These are phyloP conservation scores for Sarcoramphus papa DNA, from an alignment of 2,797 vertebrate genomes.

Conservation along the genomic window DNA sequence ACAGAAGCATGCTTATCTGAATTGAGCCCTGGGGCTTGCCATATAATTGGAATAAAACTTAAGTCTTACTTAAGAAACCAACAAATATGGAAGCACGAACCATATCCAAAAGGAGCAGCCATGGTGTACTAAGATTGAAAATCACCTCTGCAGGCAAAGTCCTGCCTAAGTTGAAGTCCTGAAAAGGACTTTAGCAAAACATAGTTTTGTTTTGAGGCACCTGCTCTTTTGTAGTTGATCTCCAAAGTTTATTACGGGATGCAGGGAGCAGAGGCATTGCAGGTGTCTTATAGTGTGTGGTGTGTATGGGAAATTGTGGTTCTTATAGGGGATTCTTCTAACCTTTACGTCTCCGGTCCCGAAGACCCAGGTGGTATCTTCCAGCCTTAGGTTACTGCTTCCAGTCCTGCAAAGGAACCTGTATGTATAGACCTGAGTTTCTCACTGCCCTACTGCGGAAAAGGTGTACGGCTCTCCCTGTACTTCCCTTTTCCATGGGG, in stretches of 20 bases:
- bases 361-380: not conserved
- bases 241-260: not conserved
- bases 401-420: not conserved
- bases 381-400: not conserved
- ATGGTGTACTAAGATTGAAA: not conserved
- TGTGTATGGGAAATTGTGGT: not conserved
- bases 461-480: not conserved
- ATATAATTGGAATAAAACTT: constrained; percentile 56
- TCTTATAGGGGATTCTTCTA: not conserved
- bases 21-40: constrained; percentile 64
- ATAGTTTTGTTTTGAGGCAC: not conserved
- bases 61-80: constrained; percentile 65
- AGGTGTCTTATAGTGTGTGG: not conserved
- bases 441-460: not conserved
- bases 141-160: not conserved
- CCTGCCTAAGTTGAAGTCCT: not conserved
- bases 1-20: constrained; percentile 60
- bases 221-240: not conserved
- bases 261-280: not conserved
- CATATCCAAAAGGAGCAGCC: constrained; percentile 34
- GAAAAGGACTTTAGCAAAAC: not conserved
- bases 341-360: fast-evolving
- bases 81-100: constrained; percentile 15
- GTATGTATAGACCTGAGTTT: not conserved
- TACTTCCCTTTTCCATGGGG: not conserved